phyloP scores from a whole-genome alignment of 1,140 invertebrate genomes.

The Heliconius eleuchia region DNA sequence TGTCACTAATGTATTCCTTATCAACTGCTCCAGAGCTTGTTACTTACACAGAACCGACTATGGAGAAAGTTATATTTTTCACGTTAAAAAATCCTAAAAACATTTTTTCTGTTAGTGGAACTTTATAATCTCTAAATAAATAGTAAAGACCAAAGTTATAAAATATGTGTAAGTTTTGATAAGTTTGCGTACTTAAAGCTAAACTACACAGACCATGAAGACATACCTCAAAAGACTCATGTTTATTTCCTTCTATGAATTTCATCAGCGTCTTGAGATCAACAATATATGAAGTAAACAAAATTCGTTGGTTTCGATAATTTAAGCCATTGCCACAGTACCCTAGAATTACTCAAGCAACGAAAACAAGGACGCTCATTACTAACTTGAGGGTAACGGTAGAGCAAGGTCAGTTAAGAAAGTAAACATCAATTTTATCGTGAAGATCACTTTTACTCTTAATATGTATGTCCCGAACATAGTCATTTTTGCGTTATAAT shows the following conservation, averaged over 20 bases:
- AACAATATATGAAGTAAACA: neutral
- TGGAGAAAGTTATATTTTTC: too few relatives aligned
- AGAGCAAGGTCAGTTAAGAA: slow-evolving; percentile 7
- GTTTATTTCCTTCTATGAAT: neutral
- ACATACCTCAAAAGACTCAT: too few relatives aligned
- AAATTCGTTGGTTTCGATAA: neutral
- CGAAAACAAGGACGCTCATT: neutral
- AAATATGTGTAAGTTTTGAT: neutral
- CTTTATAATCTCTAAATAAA: too few relatives aligned
- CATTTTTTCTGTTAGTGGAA: too few relatives aligned
- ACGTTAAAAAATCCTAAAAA: too few relatives aligned
- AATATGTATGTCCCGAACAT: neutral
- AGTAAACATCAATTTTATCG: neutral
- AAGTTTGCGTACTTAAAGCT: too few relatives aligned
- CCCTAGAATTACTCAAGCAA: neutral
- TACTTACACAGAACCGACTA: too few relatives aligned
- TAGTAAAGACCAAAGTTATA: neutral
- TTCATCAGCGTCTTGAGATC: neutral
- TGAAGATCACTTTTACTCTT: neutral
- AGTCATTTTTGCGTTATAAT: neutral
- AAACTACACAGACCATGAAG: too few relatives aligned
- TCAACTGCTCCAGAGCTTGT: too few relatives aligned
- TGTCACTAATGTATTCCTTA: too few relatives aligned
- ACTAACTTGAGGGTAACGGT: neutral
- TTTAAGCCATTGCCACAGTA: neutral